Evolutionary conservation across 2,888 invertebrate species (phyloP).

Genomic region (Buathra laborator): DNA sequence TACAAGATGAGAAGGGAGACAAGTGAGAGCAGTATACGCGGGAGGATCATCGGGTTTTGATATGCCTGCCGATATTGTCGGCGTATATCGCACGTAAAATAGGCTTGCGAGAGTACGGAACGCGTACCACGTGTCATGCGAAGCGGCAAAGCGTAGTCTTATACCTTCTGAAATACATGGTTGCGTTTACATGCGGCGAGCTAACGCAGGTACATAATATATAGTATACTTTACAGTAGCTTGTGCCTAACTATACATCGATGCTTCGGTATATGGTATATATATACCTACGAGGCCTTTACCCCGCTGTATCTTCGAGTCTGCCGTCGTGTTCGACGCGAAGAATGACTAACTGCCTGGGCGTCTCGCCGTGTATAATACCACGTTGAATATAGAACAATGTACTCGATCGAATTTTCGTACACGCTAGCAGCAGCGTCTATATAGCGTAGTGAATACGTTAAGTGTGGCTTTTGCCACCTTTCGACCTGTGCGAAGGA

Average conservation of each 20-base stretch:
- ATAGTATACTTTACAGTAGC: constrained; percentile 27
- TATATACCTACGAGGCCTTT: not conserved
- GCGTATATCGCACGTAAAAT: constrained; percentile 44
- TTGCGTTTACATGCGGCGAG: not conserved
- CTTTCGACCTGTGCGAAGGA: constrained; percentile 10
- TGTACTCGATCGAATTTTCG: constrained; percentile 22
- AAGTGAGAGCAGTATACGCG: constrained; percentile 5
- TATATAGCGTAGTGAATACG: not conserved
- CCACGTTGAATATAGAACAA: not conserved
- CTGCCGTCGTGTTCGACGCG: not conserved
- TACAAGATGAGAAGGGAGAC: constrained; percentile 16
- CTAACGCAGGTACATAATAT: constrained; percentile 34
- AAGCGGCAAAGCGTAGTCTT: constrained; percentile 32
- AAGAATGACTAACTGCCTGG: not conserved
- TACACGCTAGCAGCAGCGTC: constrained; percentile 23
- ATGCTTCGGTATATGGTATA: not conserved
- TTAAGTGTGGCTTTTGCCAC: constrained; percentile 27
- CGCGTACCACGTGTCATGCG: constrained; percentile 40
- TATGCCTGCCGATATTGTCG: constrained; percentile 51
- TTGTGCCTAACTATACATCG: not conserved
- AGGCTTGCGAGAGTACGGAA: constrained; percentile 43
- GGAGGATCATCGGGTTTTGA: constrained; percentile 51
- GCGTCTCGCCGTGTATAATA: not conserved
- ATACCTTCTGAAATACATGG: constrained; percentile 22
- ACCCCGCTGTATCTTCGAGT: not conserved